phyloP scores from a whole-genome alignment of 64 coral and sea anemone genomes.

The Pachyseris speciosa region DNA sequence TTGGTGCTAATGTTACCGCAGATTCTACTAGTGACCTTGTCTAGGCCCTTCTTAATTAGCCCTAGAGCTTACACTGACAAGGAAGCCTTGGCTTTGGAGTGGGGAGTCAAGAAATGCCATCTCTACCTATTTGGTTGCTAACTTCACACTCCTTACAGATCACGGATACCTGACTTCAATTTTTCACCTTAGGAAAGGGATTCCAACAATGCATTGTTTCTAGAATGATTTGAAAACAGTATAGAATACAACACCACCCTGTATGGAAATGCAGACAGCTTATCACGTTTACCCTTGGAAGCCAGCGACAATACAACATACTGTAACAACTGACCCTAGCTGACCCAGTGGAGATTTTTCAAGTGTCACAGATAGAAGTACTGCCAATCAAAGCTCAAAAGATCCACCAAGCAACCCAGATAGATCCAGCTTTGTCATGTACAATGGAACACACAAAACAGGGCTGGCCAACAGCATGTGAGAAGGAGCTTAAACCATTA shows the following conservation, averaged over 20 bases:
- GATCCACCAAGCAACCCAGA: conserved; percentile 19
- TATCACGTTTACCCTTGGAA: conserved; percentile 52
- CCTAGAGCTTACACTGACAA: background rate
- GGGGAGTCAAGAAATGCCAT: conserved; percentile 57
- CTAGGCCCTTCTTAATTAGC: too few relatives aligned
- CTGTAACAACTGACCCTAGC: background rate
- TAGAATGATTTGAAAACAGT: background rate
- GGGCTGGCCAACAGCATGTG: conserved; percentile 11
- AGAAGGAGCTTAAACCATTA: background rate
- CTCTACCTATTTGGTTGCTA: conserved; percentile 13
- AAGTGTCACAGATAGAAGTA: conserved; percentile 13
- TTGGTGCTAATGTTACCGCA: too few relatives aligned
- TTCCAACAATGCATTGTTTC: conserved; percentile 47
- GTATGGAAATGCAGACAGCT: conserved; percentile 48
- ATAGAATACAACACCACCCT: conserved; percentile 16
- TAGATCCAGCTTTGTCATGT: background rate
- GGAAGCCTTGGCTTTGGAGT: background rate
- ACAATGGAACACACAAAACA: conserved; percentile 3
- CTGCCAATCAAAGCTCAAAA: conserved; percentile 36
- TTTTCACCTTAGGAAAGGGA: conserved; percentile 25
- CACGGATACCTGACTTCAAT: conserved; percentile 24
- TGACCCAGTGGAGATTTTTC: conserved; percentile 40
- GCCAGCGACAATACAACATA: too few relatives aligned
- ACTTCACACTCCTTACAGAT: conserved; percentile 38
- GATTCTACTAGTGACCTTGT: too few relatives aligned